Base-by-base conservation (phyloP, 2,797 vertebrate genomes). In the Menidia menidia region DNA sequence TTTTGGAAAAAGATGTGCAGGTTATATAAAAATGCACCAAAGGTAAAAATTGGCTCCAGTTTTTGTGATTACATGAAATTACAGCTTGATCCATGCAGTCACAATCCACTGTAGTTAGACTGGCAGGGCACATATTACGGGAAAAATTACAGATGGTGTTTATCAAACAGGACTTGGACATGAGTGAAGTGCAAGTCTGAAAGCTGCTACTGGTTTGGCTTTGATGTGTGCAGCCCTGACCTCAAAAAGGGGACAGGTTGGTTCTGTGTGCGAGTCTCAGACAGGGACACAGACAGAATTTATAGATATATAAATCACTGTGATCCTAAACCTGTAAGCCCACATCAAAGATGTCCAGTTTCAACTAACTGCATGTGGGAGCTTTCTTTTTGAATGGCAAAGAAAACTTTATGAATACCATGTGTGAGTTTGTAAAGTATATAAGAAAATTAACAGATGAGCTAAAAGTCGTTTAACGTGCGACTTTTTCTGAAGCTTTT, bases 161-260 rank as follows among this genome's bases (percentile, higher is more conserved):
- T 3, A 14, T 62, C 51, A 33, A 68, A 69, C 31, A 13, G 53
- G 16, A 61, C 2, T 13, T 52, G 35, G 53, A 60, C 43, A 41
- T 5, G 60, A 71, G 57, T 9, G 52, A 71, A 60, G 55, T 45
- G 19, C 47, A 57, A 15, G 53, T 62, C 59, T 75, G 44, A 73
- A 81, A 78, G 75, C 41, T 19, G 72, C 64, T 78, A 53, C 56
- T 50, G 25, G 62, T 53, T 65, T 9, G 51, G 18, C 84, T 86
- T 87, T 87, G 84, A 81, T 81, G 84, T 81, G 75, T 74, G 68
- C 55, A 64, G 51, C 68, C 33, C 52, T 70, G 81, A 84, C 68
- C 77, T 76, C 68, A 69, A 64, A 73, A 60, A 32, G 8, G 30
- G 71, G 65, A 71, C 69, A 57, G 53, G 59, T 68, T 52, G 61